Percentiles rank a stretch among this genome's conserved stretches.
Evolutionary conservation across 2,797 vertebrate species (phyloP).

Genomic region (Gorsachius magnificus): DNA sequence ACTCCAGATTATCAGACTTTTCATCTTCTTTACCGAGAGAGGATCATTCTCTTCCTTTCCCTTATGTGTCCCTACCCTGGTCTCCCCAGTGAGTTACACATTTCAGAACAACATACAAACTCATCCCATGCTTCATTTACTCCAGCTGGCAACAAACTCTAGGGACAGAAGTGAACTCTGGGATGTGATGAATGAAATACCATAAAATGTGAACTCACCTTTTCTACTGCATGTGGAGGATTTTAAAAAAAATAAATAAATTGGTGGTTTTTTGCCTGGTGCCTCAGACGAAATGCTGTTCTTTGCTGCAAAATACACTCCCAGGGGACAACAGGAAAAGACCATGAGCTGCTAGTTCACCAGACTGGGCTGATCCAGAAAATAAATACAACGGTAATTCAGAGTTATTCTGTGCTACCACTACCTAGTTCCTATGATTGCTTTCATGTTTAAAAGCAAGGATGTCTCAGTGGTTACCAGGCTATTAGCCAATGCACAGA

Average conservation of each 20-base stretch:
- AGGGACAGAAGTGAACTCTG: neutral
- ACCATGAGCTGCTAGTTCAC: neutral
- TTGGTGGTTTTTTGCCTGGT: rapidly evolving
- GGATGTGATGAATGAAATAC: neutral
- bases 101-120: neutral
- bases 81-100: neutral
- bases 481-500: neutral
- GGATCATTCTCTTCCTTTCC: neutral
- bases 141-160: constrained; percentile 10
- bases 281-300: neutral
- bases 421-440: neutral
- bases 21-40: neutral
- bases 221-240: neutral
- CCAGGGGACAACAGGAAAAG: neutral
- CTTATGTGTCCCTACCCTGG: neutral
- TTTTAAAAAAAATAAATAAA: neutral
- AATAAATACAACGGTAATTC: neutral
- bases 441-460: neutral
- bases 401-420: neutral
- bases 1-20: neutral
- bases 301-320: neutral
- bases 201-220: neutral
- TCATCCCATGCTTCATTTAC: constrained; percentile 50
- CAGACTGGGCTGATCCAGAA: neutral
- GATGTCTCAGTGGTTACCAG: neutral